phyloP scores from a whole-genome alignment of 2,113 vertebrate genomes.

The Strix aluco region DNA sequence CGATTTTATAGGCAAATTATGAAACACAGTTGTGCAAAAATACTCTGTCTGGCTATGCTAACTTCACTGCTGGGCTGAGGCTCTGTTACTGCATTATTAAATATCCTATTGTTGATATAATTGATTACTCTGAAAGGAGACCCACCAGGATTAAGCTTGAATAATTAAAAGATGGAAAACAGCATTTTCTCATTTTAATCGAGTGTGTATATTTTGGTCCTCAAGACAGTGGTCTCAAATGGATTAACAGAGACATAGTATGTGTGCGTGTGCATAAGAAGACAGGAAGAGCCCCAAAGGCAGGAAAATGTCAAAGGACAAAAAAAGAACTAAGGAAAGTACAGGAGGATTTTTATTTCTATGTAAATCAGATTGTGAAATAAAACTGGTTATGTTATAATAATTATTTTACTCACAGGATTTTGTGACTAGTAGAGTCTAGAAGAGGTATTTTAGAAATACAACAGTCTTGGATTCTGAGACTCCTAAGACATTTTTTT shows the following conservation, averaged over 20 bases:
- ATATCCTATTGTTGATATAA: neutral
- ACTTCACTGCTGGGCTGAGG: neutral
- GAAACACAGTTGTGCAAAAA: neutral
- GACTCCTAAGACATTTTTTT: neutral
- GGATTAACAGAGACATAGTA: neutral
- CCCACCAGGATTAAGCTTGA: neutral
- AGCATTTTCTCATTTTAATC: neutral
- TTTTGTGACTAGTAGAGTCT: neutral
- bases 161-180: neutral
- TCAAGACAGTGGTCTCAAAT: neutral
- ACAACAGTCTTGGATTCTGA: neutral
- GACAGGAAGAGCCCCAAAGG: neutral
- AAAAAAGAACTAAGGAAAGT: neutral
- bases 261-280: accelerated
- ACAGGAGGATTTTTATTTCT: neutral
- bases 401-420: neutral
- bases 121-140: slow-evolving; percentile 2
- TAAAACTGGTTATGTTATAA: neutral
- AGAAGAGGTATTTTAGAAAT: neutral
- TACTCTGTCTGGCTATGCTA: neutral
- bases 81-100: neutral
- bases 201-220: neutral
- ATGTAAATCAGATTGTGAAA: neutral
- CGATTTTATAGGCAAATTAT: neutral
- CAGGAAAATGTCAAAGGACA: neutral